Base-by-base conservation (phyloP, 64 coral and sea anemone genomes). In the Acropora tenuis region DNA sequence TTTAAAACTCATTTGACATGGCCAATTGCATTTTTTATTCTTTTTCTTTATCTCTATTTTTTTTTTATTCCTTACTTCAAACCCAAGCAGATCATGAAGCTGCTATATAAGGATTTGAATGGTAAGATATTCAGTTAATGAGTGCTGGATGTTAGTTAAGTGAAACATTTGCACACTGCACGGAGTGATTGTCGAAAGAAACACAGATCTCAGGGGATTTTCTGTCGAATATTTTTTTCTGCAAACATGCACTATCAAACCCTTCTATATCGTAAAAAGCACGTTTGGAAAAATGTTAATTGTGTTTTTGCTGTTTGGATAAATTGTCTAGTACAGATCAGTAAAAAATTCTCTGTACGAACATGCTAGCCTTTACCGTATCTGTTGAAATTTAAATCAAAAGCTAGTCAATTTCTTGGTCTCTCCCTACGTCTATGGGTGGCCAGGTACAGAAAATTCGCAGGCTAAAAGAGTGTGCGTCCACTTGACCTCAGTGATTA, bases 281-380 rank as follows among this genome's bases (percentile, higher is more conserved):
- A 44, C 43, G 82, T 30, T 18, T 85, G 82, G 68, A 41, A 48
- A 0, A 6, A 43, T 44, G 19, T 13, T 60, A 1, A 60, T 50
- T 53, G 43, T 43, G 19, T 43, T 60, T 60, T 7, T 41, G 13
- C 52, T 44, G 52, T 50, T 81, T 41, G 50, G 53, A 41, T 15
- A 13, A 81, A 81, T 81, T 81, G 50, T 81, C 43, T 30, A 81
- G 30, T 81, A 81, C 79, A 9, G 79, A 2, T 12, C 8, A 60
- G 12, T 60, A 81, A 81, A 81, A 40, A n/a, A 71, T 3, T 20
- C 10, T 55, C 52, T 55, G 52, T 71, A 20, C 19, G 1, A 8
- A 71, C 30, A 30, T 30, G 30, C 30, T 59, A 59, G 30, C 30
- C 30, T 30, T 30, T 30, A 30, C 30, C 30, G 30, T 30, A 30